Percentiles rank a stretch among this genome's conserved stretches.
Conservation (phyloP, 2,797 vertebrate genomes). For the Leuciscus waleckii region DNA sequence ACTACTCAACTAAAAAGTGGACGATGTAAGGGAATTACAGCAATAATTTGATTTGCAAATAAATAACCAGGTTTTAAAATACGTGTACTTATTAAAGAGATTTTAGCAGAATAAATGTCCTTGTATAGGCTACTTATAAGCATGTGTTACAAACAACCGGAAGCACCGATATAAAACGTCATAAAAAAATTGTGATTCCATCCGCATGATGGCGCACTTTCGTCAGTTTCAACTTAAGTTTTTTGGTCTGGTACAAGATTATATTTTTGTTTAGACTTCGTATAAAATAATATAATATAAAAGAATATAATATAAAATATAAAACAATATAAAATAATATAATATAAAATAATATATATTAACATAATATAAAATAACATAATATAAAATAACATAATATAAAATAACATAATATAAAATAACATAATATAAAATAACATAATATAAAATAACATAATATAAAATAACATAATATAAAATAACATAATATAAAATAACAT, state of each 20-base stretch:
- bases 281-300: no score
- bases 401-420: no score
- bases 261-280: not conserved
- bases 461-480: no score
- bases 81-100: not conserved
- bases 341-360: no score
- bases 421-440: no score
- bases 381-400: no score
- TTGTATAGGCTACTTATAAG: not conserved
- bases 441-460: no score
- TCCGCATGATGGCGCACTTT: slow-evolving; percentile 52
- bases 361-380: no score
- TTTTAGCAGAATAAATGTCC: not conserved
- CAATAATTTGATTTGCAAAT: not conserved
- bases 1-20: not conserved
- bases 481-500: no score
- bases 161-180: not conserved
- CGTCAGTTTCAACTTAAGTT: not conserved
- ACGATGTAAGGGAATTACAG: not conserved
- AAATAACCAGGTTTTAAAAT: not conserved
- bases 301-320: no score
- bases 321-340: no score
- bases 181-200: not conserved
- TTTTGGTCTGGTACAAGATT: not conserved
- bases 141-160: slow-evolving; percentile 41